These are phyloP conservation scores for Pluvianellus socialis DNA, from an alignment of 2,113 vertebrate genomes.

Conservation along the genomic window DNA sequence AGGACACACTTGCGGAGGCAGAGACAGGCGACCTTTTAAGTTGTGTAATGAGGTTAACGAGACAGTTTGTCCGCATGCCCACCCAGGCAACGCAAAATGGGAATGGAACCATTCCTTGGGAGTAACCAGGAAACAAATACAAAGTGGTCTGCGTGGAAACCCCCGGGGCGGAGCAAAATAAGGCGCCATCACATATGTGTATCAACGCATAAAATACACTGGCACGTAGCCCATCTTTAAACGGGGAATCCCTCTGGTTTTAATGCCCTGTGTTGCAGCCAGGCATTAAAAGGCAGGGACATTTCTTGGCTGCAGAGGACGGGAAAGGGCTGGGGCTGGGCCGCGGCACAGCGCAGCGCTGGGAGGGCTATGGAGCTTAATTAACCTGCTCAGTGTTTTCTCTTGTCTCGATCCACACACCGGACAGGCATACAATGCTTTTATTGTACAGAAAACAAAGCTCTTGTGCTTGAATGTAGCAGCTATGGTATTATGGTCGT, in stretches of 20 bases:
- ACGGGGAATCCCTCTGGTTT: neutral
- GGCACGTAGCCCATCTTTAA: neutral
- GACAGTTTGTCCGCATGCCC: neutral
- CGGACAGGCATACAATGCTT: neutral
- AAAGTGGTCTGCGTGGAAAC: neutral
- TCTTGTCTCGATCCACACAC: neutral
- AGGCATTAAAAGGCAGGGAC: neutral
- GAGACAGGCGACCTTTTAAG: neutral
- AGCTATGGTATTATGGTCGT: neutral
- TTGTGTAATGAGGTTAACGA: neutral
- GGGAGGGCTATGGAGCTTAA: neutral
- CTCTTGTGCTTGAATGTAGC: neutral
- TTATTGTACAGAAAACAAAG: neutral
- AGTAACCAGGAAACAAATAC: neutral
- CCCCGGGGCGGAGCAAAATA: neutral
- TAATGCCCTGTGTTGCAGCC: neutral
- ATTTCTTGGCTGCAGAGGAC: neutral
- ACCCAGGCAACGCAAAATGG: neutral
- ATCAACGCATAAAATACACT: neutral
- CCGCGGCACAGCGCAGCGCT: neutral
- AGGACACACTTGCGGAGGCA: neutral
- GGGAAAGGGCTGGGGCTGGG: neutral
- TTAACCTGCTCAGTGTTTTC: neutral
- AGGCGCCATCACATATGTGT: neutral
- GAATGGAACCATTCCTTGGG: no score